These are phyloP conservation scores for Otocyon megalotis DNA, from an alignment of 2,113 vertebrate genomes.

Conservation along the genomic window DNA sequence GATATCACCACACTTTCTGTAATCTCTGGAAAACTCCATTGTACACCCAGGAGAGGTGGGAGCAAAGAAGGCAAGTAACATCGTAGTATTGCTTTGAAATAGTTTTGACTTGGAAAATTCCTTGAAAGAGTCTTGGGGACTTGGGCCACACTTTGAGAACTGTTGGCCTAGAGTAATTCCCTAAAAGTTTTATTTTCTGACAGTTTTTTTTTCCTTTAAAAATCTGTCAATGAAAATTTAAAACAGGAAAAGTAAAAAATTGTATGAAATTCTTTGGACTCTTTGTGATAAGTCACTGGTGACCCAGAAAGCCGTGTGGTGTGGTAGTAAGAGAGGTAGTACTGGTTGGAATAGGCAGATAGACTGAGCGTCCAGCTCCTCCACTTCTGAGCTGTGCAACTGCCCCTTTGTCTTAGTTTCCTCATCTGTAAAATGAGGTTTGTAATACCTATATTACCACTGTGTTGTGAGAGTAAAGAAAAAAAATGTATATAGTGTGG, in stretches of 20 bases:
- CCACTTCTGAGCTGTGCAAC: neutral
- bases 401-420: neutral
- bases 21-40: neutral
- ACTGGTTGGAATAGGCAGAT: neutral
- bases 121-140: neutral
- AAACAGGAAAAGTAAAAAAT: neutral
- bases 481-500: neutral
- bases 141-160: neutral
- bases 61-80: too few relatives aligned
- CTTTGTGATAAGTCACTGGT: neutral
- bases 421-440: neutral
- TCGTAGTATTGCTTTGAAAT: neutral
- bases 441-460: neutral
- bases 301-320: neutral
- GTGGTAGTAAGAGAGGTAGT: neutral
- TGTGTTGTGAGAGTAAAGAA: neutral
- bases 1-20: neutral
- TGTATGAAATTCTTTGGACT: neutral
- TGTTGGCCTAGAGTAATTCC: neutral
- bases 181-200: neutral
- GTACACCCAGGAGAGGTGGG: too few relatives aligned
- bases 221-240: neutral
- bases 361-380: rapidly evolving
- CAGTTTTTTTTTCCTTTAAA: neutral
- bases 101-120: neutral